These are phyloP conservation scores for Melanostigma gelatinosum DNA, from an alignment of 2,113 vertebrate genomes.

Conservation along the genomic window DNA sequence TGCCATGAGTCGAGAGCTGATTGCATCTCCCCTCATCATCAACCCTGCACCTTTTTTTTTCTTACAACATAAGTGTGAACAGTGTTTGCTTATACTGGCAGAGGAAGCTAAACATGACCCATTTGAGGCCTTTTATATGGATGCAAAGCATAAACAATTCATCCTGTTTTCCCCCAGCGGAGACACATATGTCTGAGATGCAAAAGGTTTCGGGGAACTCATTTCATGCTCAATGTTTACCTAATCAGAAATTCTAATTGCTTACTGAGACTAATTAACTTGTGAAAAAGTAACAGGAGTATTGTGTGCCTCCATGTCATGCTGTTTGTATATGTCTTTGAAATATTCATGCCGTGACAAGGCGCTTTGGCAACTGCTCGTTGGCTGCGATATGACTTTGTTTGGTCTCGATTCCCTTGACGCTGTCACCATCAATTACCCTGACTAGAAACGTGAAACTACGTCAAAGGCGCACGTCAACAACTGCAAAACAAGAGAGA, in stretches of 20 bases:
- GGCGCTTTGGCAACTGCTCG: conserved; percentile 47
- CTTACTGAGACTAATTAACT: conserved; percentile 60
- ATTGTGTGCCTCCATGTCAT: conserved; percentile 48
- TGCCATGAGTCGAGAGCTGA: neutral
- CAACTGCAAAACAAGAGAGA: conserved; percentile 19
- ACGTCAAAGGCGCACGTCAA: conserved; percentile 35
- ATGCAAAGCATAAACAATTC: conserved; percentile 47
- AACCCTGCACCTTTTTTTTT: conserved; percentile 11
- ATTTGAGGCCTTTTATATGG: conserved; percentile 27
- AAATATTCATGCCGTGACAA: conserved; percentile 71
- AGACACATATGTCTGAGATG: conserved; percentile 50
- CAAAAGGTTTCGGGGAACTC: conserved; percentile 61
- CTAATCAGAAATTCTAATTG: conserved; percentile 70
- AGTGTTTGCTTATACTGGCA: conserved; percentile 24
- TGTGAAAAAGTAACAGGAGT: conserved; percentile 50
- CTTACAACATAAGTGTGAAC: conserved; percentile 10
- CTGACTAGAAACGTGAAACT: conserved; percentile 39
- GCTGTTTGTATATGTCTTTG: conserved; percentile 61
- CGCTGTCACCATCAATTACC: conserved; percentile 60
- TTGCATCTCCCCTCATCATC: conserved; percentile 35
- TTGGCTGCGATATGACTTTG: conserved; percentile 45
- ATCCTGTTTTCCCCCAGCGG: conserved; percentile 31
- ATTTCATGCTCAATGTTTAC: conserved; percentile 74
- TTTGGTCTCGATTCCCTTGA: conserved; percentile 56
- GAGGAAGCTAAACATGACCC: conserved; percentile 42